A percentile compares a stretch with the other conserved stretches of the same genome.
Evolutionary conservation across 2,797 vertebrate genomes (phyloP).

Genomic region (Spea hammondii): DNA sequence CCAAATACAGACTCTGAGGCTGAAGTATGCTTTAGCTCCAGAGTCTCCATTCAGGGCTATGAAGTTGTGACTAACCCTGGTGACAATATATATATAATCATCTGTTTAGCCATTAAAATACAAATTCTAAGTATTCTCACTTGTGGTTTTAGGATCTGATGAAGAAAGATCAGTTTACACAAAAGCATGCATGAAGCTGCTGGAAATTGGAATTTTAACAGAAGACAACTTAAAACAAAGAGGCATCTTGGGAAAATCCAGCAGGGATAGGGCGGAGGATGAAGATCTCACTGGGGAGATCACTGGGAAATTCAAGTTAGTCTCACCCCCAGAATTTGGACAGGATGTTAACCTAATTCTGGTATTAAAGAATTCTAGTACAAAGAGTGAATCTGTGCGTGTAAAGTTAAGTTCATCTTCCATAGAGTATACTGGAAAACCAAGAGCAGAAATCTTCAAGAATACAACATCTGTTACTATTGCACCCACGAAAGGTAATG

Average conservation of each 20-base stretch:
- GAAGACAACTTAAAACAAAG: background rate
- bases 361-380: conserved; percentile 63
- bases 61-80: too few species aligned
- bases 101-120: too few species aligned
- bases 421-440: conserved; percentile 69
- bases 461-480: conserved; percentile 58
- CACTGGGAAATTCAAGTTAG: conserved; percentile 66
- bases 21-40: too few species aligned
- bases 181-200: conserved; percentile 65
- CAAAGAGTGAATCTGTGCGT: conserved; percentile 41
- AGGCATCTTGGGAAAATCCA: background rate
- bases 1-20: too few species aligned
- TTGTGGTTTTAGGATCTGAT: conserved; percentile 59
- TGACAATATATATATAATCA: too few species aligned
- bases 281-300: conserved; percentile 55
- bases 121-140: too few species aligned
- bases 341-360: conserved; percentile 65
- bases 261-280: background rate
- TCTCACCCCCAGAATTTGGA: conserved; percentile 58
- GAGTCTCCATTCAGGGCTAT: too few species aligned
- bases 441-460: conserved; percentile 65
- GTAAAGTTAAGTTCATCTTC: conserved; percentile 67
- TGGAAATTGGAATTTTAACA: conserved; percentile 1
- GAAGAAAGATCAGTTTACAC: conserved; percentile 64
- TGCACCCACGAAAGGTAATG: conserved; percentile 67